phyloP scores from a whole-genome alignment of 2,888 invertebrate species.

The Trichogramma evanescens region DNA sequence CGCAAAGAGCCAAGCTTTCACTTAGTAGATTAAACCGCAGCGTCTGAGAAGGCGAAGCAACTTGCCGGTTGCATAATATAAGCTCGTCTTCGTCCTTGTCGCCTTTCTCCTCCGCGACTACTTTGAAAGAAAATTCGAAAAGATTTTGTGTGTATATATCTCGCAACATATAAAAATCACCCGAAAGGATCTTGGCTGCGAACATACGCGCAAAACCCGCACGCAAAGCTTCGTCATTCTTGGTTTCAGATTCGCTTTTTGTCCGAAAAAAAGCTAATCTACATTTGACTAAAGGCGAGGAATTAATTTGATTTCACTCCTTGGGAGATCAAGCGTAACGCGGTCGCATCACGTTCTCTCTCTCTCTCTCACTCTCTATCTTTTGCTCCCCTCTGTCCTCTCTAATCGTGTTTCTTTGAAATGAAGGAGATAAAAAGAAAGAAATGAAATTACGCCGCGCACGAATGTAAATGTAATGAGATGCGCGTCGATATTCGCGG shows the following conservation, averaged over 20 bases:
- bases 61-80: not conserved
- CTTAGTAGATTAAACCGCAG: conserved; percentile 38
- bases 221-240: no score
- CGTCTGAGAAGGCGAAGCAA: not conserved
- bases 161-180: no score
- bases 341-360: not conserved
- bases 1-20: conserved; percentile 32
- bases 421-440: not conserved
- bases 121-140: no score
- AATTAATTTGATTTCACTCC: conserved; percentile 11
- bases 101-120: conserved; percentile 15
- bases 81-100: not conserved
- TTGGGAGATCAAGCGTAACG: not conserved
- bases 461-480: conserved; percentile 20
- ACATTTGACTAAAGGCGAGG: conserved; percentile 4
- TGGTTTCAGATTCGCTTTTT: not conserved
- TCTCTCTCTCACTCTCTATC: no score
- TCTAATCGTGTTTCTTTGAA: conserved; percentile 19
- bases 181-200: no score
- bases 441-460: conserved; percentile 11
- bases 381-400: not conserved
- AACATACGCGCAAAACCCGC: no score
- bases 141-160: no score
- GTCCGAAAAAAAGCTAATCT: not conserved
- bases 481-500: conserved; percentile 9